Evolutionary conservation across 2,888 invertebrate species (phyloP).

Genomic region (Phragmatobia fuliginosa): DNA sequence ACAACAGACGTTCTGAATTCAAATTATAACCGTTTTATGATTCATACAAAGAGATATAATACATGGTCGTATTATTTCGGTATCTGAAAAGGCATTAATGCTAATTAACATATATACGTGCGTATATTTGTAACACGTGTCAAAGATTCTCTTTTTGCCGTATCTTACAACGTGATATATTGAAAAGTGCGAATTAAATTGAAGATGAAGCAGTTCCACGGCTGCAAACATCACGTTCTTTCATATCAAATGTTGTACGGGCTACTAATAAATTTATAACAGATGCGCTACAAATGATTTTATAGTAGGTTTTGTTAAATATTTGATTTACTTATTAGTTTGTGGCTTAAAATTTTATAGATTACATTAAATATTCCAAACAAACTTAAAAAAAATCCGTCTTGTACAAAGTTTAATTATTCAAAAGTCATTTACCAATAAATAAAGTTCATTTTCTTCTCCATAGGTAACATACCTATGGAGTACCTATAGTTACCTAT

Average conservation of each 20-base stretch:
- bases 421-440: conserved; percentile 23
- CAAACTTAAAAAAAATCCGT: conserved; percentile 12
- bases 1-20: conserved; percentile 61
- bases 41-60: conserved; percentile 32
- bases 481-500: no score
- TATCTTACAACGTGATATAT: conserved; percentile 34
- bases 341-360: conserved; percentile 5
- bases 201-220: conserved; percentile 31
- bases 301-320: conserved; percentile 3
- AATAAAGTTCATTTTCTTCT: not conserved
- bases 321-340: conserved; percentile 5
- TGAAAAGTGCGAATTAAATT: conserved; percentile 21
- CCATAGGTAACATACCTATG: no score
- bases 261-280: not conserved
- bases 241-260: conserved; percentile 20
- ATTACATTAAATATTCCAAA: not conserved
- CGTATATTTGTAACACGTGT: conserved; percentile 25
- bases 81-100: conserved; percentile 32
- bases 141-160: conserved; percentile 11
- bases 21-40: conserved; percentile 69
- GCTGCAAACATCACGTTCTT: conserved; percentile 37
- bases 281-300: not conserved
- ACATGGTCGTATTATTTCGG: conserved; percentile 34
- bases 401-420: conserved; percentile 14
- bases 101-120: conserved; percentile 31